A percentile compares a stretch with the other conserved stretches of the same genome.
These are phyloP conservation scores for Glossosoma conforme DNA, from an alignment of 1,140 invertebrate species.

Conservation along the genomic window DNA sequence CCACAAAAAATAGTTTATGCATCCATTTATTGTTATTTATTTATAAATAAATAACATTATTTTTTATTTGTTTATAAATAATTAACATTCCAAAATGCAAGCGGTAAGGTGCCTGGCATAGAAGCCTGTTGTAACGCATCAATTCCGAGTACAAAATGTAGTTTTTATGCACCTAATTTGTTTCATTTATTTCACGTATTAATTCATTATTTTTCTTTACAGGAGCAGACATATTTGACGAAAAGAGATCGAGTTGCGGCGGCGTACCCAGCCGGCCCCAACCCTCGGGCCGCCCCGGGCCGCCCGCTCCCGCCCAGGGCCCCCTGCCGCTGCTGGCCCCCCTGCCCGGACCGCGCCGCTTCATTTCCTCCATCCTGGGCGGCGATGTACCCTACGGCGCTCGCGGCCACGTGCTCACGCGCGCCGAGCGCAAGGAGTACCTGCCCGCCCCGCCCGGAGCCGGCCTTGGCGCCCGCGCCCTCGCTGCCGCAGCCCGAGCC, in stretches of 20 bases:
- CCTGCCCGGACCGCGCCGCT: slow-evolving; percentile 54
- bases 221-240: slow-evolving; percentile 48
- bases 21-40: too few species aligned
- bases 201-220: slow-evolving; percentile 32
- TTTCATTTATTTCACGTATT: neutral
- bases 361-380: slow-evolving; percentile 71
- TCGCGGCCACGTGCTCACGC: slow-evolving; percentile 65
- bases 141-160: too few species aligned
- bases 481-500: slow-evolving; percentile 38
- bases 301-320: slow-evolving; percentile 32
- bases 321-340: slow-evolving; percentile 56
- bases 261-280: slow-evolving; percentile 22
- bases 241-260: slow-evolving; percentile 37
- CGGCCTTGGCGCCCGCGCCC: slow-evolving; percentile 46
- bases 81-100: too few species aligned
- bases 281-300: slow-evolving; percentile 41
- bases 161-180: neutral
- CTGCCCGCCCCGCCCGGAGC: slow-evolving; percentile 51
- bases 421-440: slow-evolving; percentile 75
- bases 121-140: too few species aligned
- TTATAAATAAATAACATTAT: too few species aligned
- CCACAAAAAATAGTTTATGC: too few species aligned
- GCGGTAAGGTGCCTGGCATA: too few species aligned
- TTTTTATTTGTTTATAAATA: too few species aligned
- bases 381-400: slow-evolving; percentile 71